Evolutionary conservation across 2,888 invertebrate genomes (phyloP), one percentile per base, ranked within the genome.

Genomic region (Stenurella melanura): DNA sequence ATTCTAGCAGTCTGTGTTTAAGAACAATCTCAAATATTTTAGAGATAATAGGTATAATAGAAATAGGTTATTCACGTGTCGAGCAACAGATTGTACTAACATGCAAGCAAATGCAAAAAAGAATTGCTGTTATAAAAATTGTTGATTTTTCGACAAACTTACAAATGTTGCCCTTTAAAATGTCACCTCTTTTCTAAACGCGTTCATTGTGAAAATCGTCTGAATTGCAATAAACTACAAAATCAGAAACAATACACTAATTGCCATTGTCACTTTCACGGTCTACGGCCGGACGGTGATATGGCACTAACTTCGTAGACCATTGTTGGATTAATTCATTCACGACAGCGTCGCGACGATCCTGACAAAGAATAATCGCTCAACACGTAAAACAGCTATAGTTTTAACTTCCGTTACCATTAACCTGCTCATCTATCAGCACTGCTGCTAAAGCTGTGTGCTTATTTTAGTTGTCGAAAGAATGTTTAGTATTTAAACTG

Each of bases 371-470:
- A 50, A 42, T 15, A 34, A 64, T 64, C 64, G 18, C 19, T 64
- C 42, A 38, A 18, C 64, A 64, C 61, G 34, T 61, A 26, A 30
- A 34, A 61, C 42, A 50, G 30, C n/a, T 19, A 64, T 17, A 64
- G 42, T 64, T 42, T 30, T 15, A 17, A 69, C 69, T 69, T 69
- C 69, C 58, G 56, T 58, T 69, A 57, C 58, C 15, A 56, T 50
- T 64, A 42, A 50, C 64, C 42, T 64, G 12, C 64, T 50, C 50
- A 18, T 64, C 64, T 19, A 17, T 64, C 42, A 38, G 12, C 18
- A 38, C 19, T 21, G 38, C 18, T 64, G 19, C 42, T 50, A 18
- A 38, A 38, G 63, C 17, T 50, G 38, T 64, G 50, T 64, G 64
- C 17, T 42, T 64, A 50, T 42, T 64, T 64, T 64, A 19, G 64